Evolutionary conservation across 2,888 invertebrate species (phyloP).

Genomic region (Apamea sordens): DNA sequence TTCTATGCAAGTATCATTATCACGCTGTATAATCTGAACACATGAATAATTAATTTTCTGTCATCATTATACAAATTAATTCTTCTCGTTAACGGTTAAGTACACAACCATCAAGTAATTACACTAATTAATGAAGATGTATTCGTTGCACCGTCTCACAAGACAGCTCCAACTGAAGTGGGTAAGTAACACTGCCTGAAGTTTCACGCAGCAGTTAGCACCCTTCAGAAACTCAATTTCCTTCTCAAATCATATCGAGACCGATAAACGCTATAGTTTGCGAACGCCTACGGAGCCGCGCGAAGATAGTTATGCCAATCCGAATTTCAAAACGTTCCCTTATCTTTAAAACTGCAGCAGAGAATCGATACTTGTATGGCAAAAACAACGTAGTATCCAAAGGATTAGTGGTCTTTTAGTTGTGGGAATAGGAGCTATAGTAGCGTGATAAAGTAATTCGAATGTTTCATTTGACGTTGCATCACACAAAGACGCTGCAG

Average conservation of each 20-base stretch:
- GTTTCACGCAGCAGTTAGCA: conserved; percentile 43
- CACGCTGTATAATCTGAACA: conserved; percentile 40
- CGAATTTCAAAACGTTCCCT: conserved; percentile 61
- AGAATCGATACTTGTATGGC: conserved; percentile 51
- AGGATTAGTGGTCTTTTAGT: conserved; percentile 50
- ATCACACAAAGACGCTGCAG: conserved; percentile 74
- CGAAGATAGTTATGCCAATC: conserved; percentile 60
- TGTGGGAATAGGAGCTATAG: conserved; percentile 49
- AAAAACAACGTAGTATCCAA: conserved; percentile 39
- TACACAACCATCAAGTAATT: conserved; percentile 53
- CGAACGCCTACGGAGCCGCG: conserved; percentile 35
- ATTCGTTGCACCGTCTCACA: conserved; percentile 29
- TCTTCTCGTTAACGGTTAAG: conserved; percentile 49
- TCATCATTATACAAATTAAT: conserved; percentile 52
- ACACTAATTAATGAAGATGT: conserved; percentile 51
- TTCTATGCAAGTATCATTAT: conserved; percentile 31
- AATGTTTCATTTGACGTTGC: conserved; percentile 67
- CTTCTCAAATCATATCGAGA: conserved; percentile 68
- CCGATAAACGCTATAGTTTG: conserved; percentile 66
- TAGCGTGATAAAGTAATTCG: conserved; percentile 47
- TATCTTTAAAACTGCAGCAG: conserved; percentile 62
- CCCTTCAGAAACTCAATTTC: conserved; percentile 78
- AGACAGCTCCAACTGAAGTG: conserved; percentile 13
- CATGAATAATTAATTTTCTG: conserved; percentile 52
- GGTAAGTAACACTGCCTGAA: conserved; percentile 26